phyloP scores from a whole-genome alignment of 92 coral and sea anemone genomes.

The Parazoanthus swiftii region DNA sequence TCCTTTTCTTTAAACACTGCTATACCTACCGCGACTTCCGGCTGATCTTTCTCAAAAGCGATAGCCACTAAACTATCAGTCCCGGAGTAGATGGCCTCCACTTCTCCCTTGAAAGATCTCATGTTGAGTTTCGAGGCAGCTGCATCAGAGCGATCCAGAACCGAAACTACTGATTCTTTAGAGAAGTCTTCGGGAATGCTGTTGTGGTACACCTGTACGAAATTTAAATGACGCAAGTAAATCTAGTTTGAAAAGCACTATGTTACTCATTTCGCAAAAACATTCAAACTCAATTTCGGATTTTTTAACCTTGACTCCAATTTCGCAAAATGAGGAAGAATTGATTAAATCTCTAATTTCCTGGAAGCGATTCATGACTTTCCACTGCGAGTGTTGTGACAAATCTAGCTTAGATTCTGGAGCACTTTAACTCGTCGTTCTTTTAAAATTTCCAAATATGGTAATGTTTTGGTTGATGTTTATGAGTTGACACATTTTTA shows the following conservation, averaged over 20 bases:
- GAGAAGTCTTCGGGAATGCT: background rate
- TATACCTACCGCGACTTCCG: background rate
- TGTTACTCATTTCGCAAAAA: too few species aligned
- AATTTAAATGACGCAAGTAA: background rate
- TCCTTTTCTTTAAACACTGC: background rate
- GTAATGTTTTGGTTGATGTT: too few species aligned
- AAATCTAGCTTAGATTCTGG: too few species aligned
- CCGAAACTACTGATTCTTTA: background rate
- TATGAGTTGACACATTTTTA: too few species aligned
- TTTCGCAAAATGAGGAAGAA: background rate
- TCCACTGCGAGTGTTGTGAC: too few species aligned
- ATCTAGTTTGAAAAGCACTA: too few species aligned
- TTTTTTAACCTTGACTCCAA: constrained; percentile 4
- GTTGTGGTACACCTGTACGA: background rate
- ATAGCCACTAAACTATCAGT: background rate
- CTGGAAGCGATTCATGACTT: background rate
- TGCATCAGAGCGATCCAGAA: constrained; percentile 15
- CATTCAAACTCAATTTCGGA: background rate
- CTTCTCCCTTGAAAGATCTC: background rate
- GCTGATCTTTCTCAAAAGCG: background rate
- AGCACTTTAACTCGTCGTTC: too few species aligned
- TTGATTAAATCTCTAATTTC: background rate
- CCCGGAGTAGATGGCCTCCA: too few species aligned
- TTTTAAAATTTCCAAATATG: too few species aligned
- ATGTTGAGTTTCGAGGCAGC: background rate